These are phyloP conservation scores for Stramonita haemastoma DNA, from an alignment of 2,888 invertebrate genomes.

Conservation along the genomic window DNA sequence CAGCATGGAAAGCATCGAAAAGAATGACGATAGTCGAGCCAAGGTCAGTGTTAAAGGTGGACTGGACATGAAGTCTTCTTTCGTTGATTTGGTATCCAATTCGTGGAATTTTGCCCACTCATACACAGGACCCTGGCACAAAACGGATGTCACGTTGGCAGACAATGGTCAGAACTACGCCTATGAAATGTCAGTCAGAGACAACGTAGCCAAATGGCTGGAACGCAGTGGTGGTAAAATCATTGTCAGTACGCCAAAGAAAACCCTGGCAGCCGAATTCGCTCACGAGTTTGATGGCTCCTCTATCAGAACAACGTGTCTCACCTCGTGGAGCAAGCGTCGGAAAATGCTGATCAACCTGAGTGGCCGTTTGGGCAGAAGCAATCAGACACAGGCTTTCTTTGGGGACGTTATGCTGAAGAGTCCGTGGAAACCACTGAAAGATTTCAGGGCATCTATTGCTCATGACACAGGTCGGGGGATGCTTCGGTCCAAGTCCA, in stretches of 20 bases:
- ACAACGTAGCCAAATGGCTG: not conserved
- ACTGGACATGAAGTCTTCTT: not conserved
- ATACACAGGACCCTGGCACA: not conserved
- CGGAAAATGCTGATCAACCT: conserved; percentile 5
- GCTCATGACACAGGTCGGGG: conserved; percentile 57
- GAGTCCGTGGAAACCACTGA: conserved; percentile 51
- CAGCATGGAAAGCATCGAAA: not conserved
- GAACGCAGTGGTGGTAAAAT: conserved; percentile 52
- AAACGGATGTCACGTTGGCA: not conserved
- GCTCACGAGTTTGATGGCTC: conserved; percentile 53
- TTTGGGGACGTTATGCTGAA: conserved; percentile 52
- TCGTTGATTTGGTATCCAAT: not conserved
- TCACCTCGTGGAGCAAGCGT: conserved; percentile 47
- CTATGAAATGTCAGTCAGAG: not conserved
- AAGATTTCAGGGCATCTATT: conserved; percentile 51
- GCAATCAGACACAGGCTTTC: conserved; percentile 3
- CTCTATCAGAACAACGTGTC: conserved; percentile 50
- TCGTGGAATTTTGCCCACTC: conserved; percentile 3
- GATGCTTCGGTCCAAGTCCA: conserved; percentile 51
- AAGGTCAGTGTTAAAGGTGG: conserved; percentile 24
- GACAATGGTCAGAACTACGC: not conserved
- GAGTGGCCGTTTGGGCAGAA: not conserved
- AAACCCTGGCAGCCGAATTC: conserved; percentile 54
- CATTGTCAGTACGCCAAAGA: conserved; percentile 51
- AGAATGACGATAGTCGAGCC: not conserved